These are phyloP conservation scores for Rhyacichthys aspro DNA, from an alignment of 2,797 vertebrate genomes.

Conservation along the genomic window DNA sequence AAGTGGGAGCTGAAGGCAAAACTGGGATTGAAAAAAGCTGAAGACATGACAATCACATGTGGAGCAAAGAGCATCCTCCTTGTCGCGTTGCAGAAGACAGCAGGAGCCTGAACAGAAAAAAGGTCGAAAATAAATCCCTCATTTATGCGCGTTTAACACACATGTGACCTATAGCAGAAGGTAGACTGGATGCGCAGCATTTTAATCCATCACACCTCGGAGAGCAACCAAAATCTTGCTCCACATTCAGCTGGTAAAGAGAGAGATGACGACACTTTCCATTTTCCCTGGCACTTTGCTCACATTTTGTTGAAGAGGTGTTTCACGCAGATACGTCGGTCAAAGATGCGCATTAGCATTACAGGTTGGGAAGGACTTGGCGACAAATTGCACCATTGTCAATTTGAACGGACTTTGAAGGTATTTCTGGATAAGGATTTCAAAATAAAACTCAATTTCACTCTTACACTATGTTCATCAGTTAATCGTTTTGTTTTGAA, in stretches of 20 bases:
- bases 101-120: conserved; percentile 43
- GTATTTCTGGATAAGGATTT: conserved; percentile 32
- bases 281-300: conserved; percentile 48
- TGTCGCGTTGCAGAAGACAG: conserved; percentile 53
- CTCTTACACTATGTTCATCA: too few relatives aligned
- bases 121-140: conserved; percentile 45
- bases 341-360: conserved; percentile 56
- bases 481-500: conserved; percentile 30
- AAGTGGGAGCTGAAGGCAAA: conserved; percentile 97
- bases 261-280: conserved; percentile 67
- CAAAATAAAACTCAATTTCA: conserved; percentile 34
- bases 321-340: conserved; percentile 42
- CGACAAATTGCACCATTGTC: conserved; percentile 60
- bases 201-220: conserved; percentile 63
- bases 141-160: conserved; percentile 55
- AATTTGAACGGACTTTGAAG: rapidly evolving
- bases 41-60: conserved; percentile 88
- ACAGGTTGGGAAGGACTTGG: conserved; percentile 47
- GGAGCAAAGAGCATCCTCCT: conserved; percentile 81
- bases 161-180: conserved; percentile 30
- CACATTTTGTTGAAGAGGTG: conserved; percentile 19
- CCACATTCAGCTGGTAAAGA: conserved; percentile 61
- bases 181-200: conserved; percentile 61
- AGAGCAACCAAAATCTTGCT: conserved; percentile 48
- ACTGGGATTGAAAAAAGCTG: conserved; percentile 91